Evolutionary conservation across 2,888 invertebrate genomes (phyloP), one percentile per base, ranked within the genome.

Genomic region (Phania funesta): DNA sequence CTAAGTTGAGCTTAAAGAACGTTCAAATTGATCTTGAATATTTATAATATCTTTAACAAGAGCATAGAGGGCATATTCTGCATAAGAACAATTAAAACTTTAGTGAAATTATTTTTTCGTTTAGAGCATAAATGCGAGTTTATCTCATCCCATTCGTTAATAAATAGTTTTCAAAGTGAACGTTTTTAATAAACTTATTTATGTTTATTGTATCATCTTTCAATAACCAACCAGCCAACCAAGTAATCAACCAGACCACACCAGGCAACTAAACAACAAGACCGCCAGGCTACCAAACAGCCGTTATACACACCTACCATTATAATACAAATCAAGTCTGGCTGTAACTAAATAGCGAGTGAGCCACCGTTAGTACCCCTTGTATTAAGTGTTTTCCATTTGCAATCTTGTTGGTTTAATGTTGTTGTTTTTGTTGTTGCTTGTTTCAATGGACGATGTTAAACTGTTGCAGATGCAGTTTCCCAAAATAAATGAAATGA

Each of bases 391-490:
- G 67, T 24, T 76, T 76, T 52, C 38, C 48, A 26, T 65, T 67
- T 64, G 18, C 20, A 11, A 18, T 44, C 46, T 65, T 56, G 1
- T 8, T 44, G n/a, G 4, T 60, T 52, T 18, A 26, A 4, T 44
- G 41, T 41, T 54, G 24, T 1, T 29, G 20, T 24, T 46, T n/a
- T n/a, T n/a, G n/a, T n/a, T n/a, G n/a, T n/a, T n/a, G n/a, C n/a
- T n/a, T n/a, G n/a, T n/a, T n/a, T n/a, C n/a, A n/a, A n/a, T n/a
- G 65, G 22, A 32, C 22, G 20, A 48, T 29, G 22, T 22, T 38
- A 62, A 67, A 48, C 58, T 76, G 60, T 76, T 76, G 76, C 68
- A 52, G 50, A 1, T 67, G 46, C 65, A 67, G 56, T 58, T 75
- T 64, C 3, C 32, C 32, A 64, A 74, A 74, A 65, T 18, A 32